phyloP scores from a whole-genome alignment of 2,113 vertebrate genomes.

The Xiphorhynchus elegans region DNA sequence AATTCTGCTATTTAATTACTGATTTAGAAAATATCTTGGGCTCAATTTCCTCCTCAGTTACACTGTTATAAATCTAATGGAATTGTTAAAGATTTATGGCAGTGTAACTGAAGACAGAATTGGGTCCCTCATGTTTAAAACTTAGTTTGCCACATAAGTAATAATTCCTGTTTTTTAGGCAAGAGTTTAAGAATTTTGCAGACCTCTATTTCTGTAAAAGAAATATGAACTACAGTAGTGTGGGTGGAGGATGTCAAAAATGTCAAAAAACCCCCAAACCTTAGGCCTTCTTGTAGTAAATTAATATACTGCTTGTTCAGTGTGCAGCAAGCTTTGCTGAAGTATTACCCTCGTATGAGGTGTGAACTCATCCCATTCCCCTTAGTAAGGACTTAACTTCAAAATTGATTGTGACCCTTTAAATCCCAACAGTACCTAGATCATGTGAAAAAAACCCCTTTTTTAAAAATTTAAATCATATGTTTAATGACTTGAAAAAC shows the following conservation, averaged over 20 bases:
- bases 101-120: slow-evolving; percentile 56
- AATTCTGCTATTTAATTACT: slow-evolving; percentile 59
- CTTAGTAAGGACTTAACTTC: slow-evolving; percentile 11
- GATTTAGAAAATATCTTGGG: slow-evolving; percentile 58
- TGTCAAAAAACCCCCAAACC: slow-evolving; percentile 29
- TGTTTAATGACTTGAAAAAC: background rate
- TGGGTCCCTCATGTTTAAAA: slow-evolving; percentile 63
- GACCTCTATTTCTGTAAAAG: slow-evolving; percentile 58
- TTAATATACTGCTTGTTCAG: slow-evolving; percentile 24
- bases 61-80: slow-evolving; percentile 52
- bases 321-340: slow-evolving; percentile 30
- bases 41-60: slow-evolving; percentile 49
- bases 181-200: slow-evolving; percentile 58
- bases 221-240: slow-evolving; percentile 43
- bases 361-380: slow-evolving; percentile 46
- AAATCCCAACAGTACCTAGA: background rate
- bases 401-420: background rate
- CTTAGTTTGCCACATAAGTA: slow-evolving; percentile 47
- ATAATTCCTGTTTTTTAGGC: slow-evolving; percentile 59
- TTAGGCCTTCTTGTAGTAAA: slow-evolving; percentile 18
- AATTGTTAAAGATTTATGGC: slow-evolving; percentile 54
- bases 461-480: background rate
- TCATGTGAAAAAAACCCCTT: background rate
- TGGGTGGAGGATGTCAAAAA: too few relatives aligned
- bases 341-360: slow-evolving; percentile 21